Conservation (phyloP, 2,888 invertebrate species). For the Coelopa pilipes region DNA sequence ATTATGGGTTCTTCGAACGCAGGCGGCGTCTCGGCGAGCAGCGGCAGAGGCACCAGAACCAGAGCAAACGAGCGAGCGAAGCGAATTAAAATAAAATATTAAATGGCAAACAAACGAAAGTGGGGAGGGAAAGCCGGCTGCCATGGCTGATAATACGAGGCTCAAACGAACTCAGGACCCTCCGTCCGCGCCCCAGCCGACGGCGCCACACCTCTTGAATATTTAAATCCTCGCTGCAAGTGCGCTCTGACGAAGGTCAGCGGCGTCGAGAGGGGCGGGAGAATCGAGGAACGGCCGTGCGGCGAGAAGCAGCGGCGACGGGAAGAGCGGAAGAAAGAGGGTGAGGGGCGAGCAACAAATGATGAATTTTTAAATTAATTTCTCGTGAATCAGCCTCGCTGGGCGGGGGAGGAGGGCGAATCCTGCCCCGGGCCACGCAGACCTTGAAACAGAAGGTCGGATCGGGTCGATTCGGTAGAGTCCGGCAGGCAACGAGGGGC, state of each 20-base stretch:
- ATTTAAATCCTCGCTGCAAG: conserved; percentile 2
- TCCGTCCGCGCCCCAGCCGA: neutral
- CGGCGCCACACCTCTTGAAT: neutral
- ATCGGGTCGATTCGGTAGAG: too few species aligned
- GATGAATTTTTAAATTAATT: neutral
- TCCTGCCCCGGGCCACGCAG: neutral
- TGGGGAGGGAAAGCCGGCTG: neutral
- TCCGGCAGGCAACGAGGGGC: too few species aligned
- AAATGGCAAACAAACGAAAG: neutral
- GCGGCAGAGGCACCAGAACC: too few species aligned
- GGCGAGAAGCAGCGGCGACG: neutral
- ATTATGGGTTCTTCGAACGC: too few species aligned
- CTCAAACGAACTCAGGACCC: too few species aligned
- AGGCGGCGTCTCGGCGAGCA: too few species aligned
- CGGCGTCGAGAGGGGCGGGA: too few species aligned
- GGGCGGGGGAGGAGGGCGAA: neutral
- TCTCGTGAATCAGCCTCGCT: too few species aligned
- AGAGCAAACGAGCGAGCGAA: neutral
- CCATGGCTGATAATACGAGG: too few species aligned
- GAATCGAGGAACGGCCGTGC: neutral
- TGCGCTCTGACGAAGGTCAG: conserved; percentile 7
- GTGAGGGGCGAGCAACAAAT: neutral
- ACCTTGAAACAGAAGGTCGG: neutral
- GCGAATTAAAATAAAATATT: neutral
- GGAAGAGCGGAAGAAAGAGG: neutral